These are phyloP conservation scores for Myripristis murdjan DNA, from an alignment of 2,797 vertebrate genomes.

Conservation along the genomic window DNA sequence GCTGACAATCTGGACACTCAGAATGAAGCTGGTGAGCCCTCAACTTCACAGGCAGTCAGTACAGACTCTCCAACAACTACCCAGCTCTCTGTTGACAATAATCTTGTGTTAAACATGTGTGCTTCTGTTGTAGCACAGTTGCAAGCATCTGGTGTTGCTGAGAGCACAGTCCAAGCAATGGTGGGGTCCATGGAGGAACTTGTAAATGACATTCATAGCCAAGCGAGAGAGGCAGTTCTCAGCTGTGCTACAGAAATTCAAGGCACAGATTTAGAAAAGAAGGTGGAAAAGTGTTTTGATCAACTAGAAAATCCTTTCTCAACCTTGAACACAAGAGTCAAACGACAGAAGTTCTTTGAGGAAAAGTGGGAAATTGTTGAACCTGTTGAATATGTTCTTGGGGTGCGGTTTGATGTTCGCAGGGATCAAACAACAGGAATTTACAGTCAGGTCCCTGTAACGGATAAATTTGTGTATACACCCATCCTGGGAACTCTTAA, in stretches of 20 bases:
- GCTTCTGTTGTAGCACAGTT: constrained; percentile 44
- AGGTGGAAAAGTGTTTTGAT: constrained; percentile 33
- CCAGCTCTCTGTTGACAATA: constrained; percentile 18
- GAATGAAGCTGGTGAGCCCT: too few species aligned
- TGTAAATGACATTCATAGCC: constrained; percentile 40
- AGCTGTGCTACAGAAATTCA: constrained; percentile 30
- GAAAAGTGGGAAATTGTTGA: too few species aligned
- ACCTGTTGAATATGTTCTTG: constrained; percentile 21
- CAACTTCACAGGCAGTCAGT: too few species aligned
- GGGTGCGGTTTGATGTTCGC: constrained; percentile 22
- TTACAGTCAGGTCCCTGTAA: constrained; percentile 34
- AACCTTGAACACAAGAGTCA: constrained; percentile 28
- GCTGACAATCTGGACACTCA: too few species aligned
- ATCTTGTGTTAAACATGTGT: constrained; percentile 30
- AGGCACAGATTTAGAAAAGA: constrained; percentile 28
- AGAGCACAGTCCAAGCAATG: constrained; percentile 42
- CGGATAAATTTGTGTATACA: constrained; percentile 39
- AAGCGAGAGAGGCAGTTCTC: constrained; percentile 38
- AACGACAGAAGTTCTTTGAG: constrained; percentile 24
- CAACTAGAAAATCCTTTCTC: constrained; percentile 40
- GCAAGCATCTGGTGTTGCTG: constrained; percentile 45
- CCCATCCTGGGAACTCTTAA: constrained; percentile 18
- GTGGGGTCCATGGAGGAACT: constrained; percentile 41
- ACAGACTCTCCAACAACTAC: constrained; percentile 3
- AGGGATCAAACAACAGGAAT: constrained; percentile 23